These are phyloP conservation scores for Motacilla tschutschensis DNA, from an alignment of 2,113 vertebrate genomes.

Conservation along the genomic window DNA sequence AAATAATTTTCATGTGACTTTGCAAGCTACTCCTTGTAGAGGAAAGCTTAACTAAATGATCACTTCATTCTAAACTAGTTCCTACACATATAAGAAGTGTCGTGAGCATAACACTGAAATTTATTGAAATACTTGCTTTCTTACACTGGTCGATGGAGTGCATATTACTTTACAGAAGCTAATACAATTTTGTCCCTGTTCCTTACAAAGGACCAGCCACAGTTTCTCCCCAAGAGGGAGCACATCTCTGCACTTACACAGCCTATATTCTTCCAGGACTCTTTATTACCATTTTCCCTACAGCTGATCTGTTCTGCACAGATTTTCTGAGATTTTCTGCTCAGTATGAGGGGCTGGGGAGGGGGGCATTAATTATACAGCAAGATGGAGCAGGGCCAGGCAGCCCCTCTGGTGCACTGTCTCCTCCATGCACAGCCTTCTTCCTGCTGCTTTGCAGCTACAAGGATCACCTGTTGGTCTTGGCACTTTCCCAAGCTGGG, in stretches of 20 bases:
- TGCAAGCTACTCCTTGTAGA: not conserved
- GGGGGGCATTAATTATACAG: conserved; percentile 68
- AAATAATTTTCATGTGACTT: not conserved
- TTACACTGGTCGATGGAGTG: not conserved
- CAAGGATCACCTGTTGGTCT: conserved; percentile 91
- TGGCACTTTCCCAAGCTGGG: conserved; percentile 79
- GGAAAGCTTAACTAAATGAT: conserved; percentile 3
- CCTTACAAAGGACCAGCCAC: not conserved
- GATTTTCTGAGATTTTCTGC: conserved; percentile 75
- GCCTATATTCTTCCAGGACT: not conserved
- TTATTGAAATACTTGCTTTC: not conserved
- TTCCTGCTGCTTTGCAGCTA: conserved; percentile 82
- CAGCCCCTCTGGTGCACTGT: conserved; percentile 76
- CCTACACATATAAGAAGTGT: not conserved
- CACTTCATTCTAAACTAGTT: not conserved
- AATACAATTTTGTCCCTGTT: not conserved
- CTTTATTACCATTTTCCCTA: conserved; percentile 55
- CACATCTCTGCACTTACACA: not conserved
- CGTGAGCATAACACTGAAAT: not conserved
- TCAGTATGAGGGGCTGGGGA: not conserved
- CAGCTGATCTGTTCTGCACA: conserved; percentile 67
- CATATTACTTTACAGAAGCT: not conserved
- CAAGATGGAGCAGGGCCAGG: conserved; percentile 75
- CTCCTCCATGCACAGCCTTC: conserved; percentile 75
- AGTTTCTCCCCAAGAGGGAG: not conserved